Conservation (phyloP, 2,113 vertebrate species). For the Chrysochloris asiatica region DNA sequence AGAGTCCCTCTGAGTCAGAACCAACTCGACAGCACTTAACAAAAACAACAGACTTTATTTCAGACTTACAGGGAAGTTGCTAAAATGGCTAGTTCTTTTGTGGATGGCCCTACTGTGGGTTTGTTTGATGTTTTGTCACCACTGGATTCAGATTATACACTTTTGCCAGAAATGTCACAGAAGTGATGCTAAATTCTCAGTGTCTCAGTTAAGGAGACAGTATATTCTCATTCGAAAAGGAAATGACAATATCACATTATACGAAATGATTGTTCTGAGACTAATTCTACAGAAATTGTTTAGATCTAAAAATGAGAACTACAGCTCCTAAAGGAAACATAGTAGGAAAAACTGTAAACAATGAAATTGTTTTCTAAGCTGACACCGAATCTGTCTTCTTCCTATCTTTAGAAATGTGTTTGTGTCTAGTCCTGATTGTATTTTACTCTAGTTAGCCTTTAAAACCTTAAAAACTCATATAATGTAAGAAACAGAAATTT, state of each 20-base stretch:
- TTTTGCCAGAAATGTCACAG: background rate
- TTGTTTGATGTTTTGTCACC: background rate
- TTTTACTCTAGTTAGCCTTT: background rate
- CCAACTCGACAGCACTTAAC: no score
- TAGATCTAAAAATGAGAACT: conserved; percentile 33
- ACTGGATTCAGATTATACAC: background rate
- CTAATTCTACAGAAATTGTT: background rate
- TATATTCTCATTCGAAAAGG: conserved; percentile 34
- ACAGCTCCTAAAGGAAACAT: background rate
- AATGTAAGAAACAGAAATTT: conserved; percentile 3
- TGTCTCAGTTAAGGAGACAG: background rate
- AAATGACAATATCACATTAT: background rate
- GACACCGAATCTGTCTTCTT: background rate
- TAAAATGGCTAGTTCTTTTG: conserved; percentile 4
- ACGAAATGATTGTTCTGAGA: background rate
- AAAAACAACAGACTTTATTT: no score
- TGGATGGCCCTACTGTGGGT: background rate
- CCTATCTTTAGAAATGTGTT: background rate
- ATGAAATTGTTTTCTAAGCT: background rate
- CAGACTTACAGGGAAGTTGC: conserved; percentile 10
- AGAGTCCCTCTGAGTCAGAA: no score
- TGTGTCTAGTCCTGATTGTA: background rate
- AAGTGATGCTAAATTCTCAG: background rate
- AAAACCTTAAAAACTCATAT: background rate
- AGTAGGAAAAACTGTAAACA: background rate